Evolutionary conservation across 2,797 vertebrate species (phyloP), one percentile per base, ranked within the genome.

Genomic region (Spinus pinus): DNA sequence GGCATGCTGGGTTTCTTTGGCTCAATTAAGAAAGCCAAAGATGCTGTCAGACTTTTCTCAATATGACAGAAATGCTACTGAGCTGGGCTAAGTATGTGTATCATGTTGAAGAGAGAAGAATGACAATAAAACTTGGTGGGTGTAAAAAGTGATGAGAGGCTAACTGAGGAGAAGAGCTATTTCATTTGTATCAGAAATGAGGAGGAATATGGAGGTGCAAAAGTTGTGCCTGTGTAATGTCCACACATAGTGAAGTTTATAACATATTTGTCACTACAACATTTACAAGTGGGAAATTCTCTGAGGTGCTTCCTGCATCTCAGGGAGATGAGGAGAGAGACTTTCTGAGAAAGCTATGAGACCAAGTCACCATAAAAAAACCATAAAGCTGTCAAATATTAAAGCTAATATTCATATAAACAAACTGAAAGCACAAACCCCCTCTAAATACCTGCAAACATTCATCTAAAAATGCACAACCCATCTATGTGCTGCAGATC

Each of bases 1-100:
- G 66, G 62, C 39, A 58, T 70, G 56, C 82, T 64, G 66, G 1
- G 41, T 67, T 94, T 84, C 77, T 93, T 84, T 88, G 37, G 17
- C 73, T 94, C 41, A 79, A 46, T 62, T 90, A 86, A 49, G 35
- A 94, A 91, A 95, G 56, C 25, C 41, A 73, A 88, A 86, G 49
- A 75, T 5, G 8, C 53, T 87, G 31, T 53, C 49, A 93, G 79
- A 89, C 42, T 81, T 78, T 65, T 77, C 69, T 91, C 65, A 83
- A 44, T 78, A 17, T 2, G 1, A 69, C 4, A 62, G 50, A 81
- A 94, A 85, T 12, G 69, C 37, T 90, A 75, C 81, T 64, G 88
- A 90, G 37, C 53, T 81, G 60, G 49, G 31, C 24, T 82, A 92
- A 78, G 58, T 49, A 42, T 23, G 18, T 62, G 39, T 75, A 37